These are phyloP conservation scores for Eidolon helvum DNA, from an alignment of 2,113 vertebrate species.

Conservation along the genomic window DNA sequence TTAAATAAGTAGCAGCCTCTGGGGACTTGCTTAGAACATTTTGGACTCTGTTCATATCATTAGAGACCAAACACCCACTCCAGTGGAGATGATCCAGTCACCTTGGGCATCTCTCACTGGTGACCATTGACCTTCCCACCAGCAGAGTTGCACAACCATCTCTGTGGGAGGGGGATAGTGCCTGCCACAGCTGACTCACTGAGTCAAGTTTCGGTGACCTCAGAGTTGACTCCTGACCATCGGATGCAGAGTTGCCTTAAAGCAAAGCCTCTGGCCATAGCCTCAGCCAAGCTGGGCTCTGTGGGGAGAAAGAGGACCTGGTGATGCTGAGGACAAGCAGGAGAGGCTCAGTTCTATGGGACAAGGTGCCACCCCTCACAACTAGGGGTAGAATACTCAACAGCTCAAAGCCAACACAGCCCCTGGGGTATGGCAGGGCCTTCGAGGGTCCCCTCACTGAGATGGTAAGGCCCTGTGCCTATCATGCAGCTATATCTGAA, in stretches of 20 bases:
- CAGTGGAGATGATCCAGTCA: neutral
- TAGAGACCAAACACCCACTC: neutral
- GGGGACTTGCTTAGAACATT: neutral
- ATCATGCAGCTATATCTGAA: neutral
- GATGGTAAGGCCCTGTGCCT: neutral
- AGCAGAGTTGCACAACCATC: neutral
- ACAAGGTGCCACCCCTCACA: neutral
- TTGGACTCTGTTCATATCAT: neutral
- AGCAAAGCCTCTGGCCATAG: neutral
- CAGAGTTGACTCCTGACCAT: neutral
- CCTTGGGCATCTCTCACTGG: neutral
- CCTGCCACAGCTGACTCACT: neutral
- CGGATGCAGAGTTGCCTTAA: neutral
- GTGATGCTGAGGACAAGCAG: neutral
- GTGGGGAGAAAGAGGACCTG: neutral
- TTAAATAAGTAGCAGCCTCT: neutral
- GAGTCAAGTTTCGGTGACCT: neutral
- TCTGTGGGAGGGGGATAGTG: neutral
- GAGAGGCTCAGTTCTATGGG: neutral
- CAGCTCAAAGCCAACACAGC: neutral
- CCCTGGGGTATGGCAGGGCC: neutral
- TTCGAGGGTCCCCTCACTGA: neutral
- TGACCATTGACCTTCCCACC: neutral
- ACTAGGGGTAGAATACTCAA: neutral
- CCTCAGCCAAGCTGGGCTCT: neutral